These are phyloP conservation scores for Limanda limanda DNA, from an alignment of 2,113 vertebrate species.

Conservation along the genomic window DNA sequence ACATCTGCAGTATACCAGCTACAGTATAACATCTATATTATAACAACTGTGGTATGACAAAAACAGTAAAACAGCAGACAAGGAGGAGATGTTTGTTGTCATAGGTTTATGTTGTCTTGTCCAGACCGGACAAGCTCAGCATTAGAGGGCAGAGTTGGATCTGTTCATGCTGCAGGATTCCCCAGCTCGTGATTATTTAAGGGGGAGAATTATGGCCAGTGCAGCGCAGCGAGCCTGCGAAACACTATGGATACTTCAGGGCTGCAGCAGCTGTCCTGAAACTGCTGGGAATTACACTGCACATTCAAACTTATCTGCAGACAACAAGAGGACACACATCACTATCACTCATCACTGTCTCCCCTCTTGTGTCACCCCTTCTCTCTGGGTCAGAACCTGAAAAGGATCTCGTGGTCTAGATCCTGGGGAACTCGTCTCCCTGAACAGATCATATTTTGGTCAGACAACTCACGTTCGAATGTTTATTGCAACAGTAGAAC, in stretches of 20 bases:
- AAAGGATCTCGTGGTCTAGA: conserved; percentile 15
- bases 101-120: conserved; percentile 9
- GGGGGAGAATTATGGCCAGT: conserved; percentile 37
- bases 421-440: not conserved
- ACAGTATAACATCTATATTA: too few species aligned
- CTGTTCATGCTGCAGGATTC: conserved; percentile 40
- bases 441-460: conserved; percentile 2
- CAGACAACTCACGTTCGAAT: too few species aligned
- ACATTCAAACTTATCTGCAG: conserved; percentile 22
- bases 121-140: conserved; percentile 6
- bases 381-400: conserved; percentile 4
- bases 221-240: conserved; percentile 57
- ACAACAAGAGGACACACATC: conserved; percentile 22
- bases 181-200: conserved; percentile 17
- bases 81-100: not conserved
- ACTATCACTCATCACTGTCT: not conserved
- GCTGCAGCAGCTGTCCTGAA: not conserved
- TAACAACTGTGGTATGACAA: too few species aligned
- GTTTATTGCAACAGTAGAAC: too few species aligned
- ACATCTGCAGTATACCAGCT: too few species aligned
- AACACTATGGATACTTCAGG: conserved; percentile 12
- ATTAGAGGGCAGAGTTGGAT: not conserved
- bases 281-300: conserved; percentile 15
- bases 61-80: not conserved
- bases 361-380: not conserved